These are phyloP conservation scores for Synergus gifuensis DNA, from an alignment of 2,888 invertebrate genomes.

Conservation along the genomic window DNA sequence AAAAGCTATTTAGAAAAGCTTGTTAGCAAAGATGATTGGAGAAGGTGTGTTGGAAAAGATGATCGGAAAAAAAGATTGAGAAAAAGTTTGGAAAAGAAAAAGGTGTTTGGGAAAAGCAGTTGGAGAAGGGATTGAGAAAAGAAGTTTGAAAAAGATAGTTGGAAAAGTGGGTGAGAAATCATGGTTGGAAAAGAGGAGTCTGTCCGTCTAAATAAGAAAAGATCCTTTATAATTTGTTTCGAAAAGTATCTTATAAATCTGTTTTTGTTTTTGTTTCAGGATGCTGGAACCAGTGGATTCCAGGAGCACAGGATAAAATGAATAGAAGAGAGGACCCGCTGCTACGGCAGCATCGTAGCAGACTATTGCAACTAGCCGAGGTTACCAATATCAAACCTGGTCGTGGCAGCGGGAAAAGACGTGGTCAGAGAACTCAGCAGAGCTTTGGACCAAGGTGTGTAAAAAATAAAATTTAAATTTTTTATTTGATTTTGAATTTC, in stretches of 20 bases:
- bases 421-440: conserved; percentile 75
- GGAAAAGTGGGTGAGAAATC: no score
- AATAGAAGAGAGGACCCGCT: conserved; percentile 79
- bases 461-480: conserved; percentile 9
- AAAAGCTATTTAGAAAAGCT: no score
- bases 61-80: no score
- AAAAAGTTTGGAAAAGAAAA: no score
- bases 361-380: conserved; percentile 79
- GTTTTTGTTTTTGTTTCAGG: conserved; percentile 50
- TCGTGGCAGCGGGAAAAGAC: conserved; percentile 73
- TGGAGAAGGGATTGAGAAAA: no score
- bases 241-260: neutral
- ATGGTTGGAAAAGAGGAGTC: no score
- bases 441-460: conserved; percentile 68
- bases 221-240: neutral
- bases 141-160: no score
- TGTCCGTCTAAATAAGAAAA: no score
- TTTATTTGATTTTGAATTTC: neutral
- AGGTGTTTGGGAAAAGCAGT: no score
- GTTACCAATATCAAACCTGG: conserved; percentile 74
- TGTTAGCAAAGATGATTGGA: no score
- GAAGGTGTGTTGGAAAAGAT: no score
- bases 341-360: conserved; percentile 78
- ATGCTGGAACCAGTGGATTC: conserved; percentile 54
- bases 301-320: conserved; percentile 65